Evolutionary conservation across 30 jellyfish, hydroid and myxozoan genomes (phyloP), one percentile per base, ranked within the genome.

Genomic region (Hydractinia symbiolongicarpus): DNA sequence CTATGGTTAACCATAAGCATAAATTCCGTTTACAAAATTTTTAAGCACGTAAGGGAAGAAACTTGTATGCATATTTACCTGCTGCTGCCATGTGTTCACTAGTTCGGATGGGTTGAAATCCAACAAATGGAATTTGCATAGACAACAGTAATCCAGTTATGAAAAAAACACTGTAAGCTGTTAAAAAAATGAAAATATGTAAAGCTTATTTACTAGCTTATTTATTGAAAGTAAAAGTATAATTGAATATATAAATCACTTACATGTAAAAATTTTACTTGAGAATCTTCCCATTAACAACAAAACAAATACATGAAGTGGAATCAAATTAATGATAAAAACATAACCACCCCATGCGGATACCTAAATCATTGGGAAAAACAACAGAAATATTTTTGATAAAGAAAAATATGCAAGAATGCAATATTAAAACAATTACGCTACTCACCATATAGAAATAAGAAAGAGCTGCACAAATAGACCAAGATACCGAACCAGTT

Each of bases 311-410:
- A 94, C 99, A 79, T 94, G 99, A 14, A 94, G 92, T 8, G 99
- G 99, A 15, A 94, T 82, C 82, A 94, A 82, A 62, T 94, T 94
- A 94, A 88, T 94, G 51, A 94, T 94, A 86, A 94, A 94, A 57
- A 94, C 99, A 64, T 94, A 94, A 1, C 99, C 99, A 69, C 99
- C 99, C 99, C 99, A 94, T 50, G 99, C 99, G 17, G 99, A 93
- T 8, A 93, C 98, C 98, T 91, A 72, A 30, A 9, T 19, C 72
- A 60, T 55, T 53, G 57, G 57, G n/a, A 82, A 81, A 44, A 68
- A 50, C 44, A 11, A 68, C 57, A 54, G 4, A 66, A 51, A 7
- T 2, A 30, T 30, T 30, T 30, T 30, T 30, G 44, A 30, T 21
- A 68, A 54, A 40, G 4, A 67, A 6, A 58, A 53, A 7, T 15